Conservation (phyloP, 2,888 invertebrate species). For the Reticulitermes lucifugus region DNA sequence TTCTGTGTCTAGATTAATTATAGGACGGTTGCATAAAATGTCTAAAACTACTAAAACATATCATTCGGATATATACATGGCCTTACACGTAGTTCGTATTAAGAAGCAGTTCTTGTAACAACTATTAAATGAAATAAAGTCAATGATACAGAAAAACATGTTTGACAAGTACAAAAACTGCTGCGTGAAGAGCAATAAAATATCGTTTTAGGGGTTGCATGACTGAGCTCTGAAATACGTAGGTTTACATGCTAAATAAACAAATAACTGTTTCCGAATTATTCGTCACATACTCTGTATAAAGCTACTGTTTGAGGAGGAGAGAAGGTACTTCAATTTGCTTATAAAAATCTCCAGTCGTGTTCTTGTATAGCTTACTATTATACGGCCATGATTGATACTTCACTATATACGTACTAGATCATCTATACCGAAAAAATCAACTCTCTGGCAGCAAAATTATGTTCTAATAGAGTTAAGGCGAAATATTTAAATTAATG, state of each 20-base stretch:
- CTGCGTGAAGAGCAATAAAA: neutral
- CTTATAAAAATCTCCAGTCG: no score
- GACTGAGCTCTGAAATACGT: neutral
- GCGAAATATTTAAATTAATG: no score
- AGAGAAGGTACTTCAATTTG: no score
- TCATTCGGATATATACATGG: neutral
- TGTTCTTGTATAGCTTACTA: no score
- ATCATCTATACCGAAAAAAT: no score
- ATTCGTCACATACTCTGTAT: no score
- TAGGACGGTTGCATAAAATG: slow-evolving; percentile 4
- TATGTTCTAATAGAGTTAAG: no score
- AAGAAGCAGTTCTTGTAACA: neutral
- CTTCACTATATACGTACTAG: no score
- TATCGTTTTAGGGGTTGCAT: neutral
- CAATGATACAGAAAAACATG: neutral
- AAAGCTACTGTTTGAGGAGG: no score
- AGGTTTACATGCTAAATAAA: neutral
- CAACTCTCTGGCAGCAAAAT: no score
- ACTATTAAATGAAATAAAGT: neutral
- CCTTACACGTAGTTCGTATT: neutral
- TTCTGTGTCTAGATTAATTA: slow-evolving; percentile 12
- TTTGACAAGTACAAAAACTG: neutral
- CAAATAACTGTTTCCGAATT: no score
- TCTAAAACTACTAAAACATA: neutral
- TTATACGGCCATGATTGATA: no score